Percentiles rank a stretch among this genome's conserved stretches.
These are phyloP conservation scores for Brachyalestes nurse DNA, from an alignment of 2,797 vertebrate species.

Conservation along the genomic window DNA sequence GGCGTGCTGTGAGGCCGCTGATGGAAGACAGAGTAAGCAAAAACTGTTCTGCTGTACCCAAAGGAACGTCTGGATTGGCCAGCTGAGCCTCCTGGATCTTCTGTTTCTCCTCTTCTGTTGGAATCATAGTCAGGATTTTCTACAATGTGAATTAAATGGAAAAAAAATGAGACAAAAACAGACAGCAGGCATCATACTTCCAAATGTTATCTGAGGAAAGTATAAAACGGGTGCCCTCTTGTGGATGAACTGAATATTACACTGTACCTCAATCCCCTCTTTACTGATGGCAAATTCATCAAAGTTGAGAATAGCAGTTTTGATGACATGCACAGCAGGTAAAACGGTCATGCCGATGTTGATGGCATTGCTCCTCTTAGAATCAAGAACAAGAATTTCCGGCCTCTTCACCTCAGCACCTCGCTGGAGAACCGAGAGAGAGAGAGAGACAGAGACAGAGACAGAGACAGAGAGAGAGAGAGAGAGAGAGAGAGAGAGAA, in stretches of 20 bases:
- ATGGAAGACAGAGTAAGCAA: conserved; percentile 91
- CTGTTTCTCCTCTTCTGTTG: conserved; percentile 96
- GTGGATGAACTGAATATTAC: not conserved
- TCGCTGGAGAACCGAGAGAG: conserved; percentile 77
- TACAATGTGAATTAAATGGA: conserved; percentile 59
- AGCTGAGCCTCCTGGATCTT: conserved; percentile 96
- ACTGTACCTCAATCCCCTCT: conserved; percentile 92
- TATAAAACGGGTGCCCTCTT: conserved; percentile 35
- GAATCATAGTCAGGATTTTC: conserved; percentile 98
- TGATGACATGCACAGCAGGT: conserved; percentile 90
- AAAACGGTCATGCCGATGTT: conserved; percentile 96
- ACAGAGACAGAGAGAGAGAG: no score
- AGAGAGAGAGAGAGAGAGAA: no score
- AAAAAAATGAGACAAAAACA: not conserved
- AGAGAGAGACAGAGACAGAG: no score
- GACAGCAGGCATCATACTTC: not conserved
- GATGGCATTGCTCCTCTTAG: conserved; percentile 94
- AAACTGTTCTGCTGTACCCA: conserved; percentile 96
- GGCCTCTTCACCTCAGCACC: conserved; percentile 85
- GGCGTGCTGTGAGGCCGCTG: conserved; percentile 83
- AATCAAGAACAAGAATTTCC: conserved; percentile 85
- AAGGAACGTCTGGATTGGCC: conserved; percentile 88
- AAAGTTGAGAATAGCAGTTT: conserved; percentile 90
- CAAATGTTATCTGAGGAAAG: not conserved
- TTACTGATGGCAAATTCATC: conserved; percentile 96